Percentiles rank a stretch among this genome's conserved stretches.
Evolutionary conservation across 2,888 invertebrate species (phyloP).

Genomic region (Branchellion lobata): DNA sequence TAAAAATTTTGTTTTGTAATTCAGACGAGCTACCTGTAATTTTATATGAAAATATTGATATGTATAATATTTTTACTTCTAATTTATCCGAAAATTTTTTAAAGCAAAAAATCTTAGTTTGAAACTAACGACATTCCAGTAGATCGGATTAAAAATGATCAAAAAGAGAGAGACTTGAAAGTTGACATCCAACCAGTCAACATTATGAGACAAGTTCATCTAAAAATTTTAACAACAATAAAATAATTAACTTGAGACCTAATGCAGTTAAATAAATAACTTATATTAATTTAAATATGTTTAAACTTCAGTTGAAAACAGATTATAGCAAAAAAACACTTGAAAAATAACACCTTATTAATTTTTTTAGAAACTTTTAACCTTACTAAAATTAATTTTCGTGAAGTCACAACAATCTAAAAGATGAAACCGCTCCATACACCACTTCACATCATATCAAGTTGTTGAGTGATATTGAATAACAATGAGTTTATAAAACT

Average conservation of each 20-base stretch:
- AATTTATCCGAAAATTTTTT: too few species aligned
- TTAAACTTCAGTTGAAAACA: neutral
- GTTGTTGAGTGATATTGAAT: too few species aligned
- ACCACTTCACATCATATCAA: too few species aligned
- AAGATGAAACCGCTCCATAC: neutral
- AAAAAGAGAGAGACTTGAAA: constrained; percentile 35
- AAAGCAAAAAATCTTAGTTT: too few species aligned
- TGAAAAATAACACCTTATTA: too few species aligned
- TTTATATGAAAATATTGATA: too few species aligned
- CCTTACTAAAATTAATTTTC: neutral
- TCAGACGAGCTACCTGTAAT: constrained; percentile 44
- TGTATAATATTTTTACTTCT: too few species aligned
- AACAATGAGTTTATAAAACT: too few species aligned
- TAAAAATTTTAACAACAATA: neutral
- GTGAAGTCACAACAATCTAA: neutral
- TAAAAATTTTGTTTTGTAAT: constrained; percentile 42
- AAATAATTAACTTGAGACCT: neutral
- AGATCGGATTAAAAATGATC: constrained; percentile 47
- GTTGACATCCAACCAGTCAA: constrained; percentile 45
- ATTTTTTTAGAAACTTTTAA: too few species aligned
- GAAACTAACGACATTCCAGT: constrained; percentile 47
- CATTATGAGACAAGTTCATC: constrained; percentile 42
- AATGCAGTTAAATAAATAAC: neutral
- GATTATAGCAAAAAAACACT: neutral
- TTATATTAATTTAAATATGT: neutral